A percentile compares a stretch with the other conserved stretches of the same genome.
Conservation (phyloP, 2,888 invertebrate species). For the Cremastinae sp. region DNA sequence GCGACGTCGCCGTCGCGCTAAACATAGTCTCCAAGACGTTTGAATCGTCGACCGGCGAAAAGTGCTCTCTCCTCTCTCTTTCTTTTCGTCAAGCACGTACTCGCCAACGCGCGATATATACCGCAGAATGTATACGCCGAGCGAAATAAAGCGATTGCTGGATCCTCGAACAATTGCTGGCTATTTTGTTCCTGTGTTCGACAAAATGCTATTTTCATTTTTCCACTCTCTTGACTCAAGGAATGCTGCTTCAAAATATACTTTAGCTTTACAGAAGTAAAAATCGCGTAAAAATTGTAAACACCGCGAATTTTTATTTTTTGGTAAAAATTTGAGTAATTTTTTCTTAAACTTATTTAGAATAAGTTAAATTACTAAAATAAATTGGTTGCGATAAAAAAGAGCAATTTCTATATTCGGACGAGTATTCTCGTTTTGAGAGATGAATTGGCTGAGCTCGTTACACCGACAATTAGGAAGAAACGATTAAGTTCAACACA, state of each 20-base stretch:
- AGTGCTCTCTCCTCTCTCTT: slow-evolving; percentile 27
- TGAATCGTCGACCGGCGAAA: slow-evolving; percentile 49
- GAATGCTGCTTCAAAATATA: too few species aligned
- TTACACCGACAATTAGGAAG: slow-evolving; percentile 63
- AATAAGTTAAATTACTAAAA: too few species aligned
- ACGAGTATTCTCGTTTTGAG: slow-evolving; percentile 47
- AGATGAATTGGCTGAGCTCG: slow-evolving; percentile 55
- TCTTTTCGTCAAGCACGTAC: slow-evolving; percentile 30
- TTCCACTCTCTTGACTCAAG: too few species aligned
- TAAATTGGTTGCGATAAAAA: slow-evolving; percentile 12
- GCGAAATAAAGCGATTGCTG: not conserved
- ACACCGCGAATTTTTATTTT: too few species aligned
- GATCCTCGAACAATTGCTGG: not conserved
- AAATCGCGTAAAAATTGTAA: too few species aligned
- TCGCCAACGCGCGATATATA: slow-evolving; percentile 29
- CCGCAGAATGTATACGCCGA: slow-evolving; percentile 13
- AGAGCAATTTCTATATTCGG: slow-evolving; percentile 43
- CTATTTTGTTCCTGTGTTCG: not conserved
- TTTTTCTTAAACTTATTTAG: too few species aligned
- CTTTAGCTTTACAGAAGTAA: too few species aligned
- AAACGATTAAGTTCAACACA: slow-evolving; percentile 62
- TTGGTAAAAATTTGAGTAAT: too few species aligned
- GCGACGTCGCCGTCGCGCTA: slow-evolving; percentile 47
- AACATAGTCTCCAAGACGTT: slow-evolving; percentile 55
- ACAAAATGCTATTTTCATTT: not conserved